A percentile compares a stretch with the other conserved stretches of the same genome.
phyloP scores from a whole-genome alignment of 2,797 vertebrate genomes.

The Gobionotothen gibberifrons region DNA sequence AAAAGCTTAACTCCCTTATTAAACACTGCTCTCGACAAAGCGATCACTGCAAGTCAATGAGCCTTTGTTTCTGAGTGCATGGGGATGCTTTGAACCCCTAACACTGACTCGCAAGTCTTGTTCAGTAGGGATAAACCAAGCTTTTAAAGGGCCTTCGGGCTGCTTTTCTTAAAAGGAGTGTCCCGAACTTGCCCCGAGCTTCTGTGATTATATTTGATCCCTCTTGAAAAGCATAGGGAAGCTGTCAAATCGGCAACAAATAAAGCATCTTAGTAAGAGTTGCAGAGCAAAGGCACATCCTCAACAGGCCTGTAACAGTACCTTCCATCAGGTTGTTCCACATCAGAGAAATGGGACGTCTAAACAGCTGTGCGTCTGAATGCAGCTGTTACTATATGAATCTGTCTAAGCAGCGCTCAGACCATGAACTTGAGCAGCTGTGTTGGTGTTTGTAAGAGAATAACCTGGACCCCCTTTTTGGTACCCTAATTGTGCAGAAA shows the following conservation, averaged over 20 bases:
- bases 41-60: not conserved
- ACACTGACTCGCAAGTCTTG: not conserved
- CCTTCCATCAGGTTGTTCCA: conserved; percentile 26
- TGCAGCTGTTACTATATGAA: conserved; percentile 46
- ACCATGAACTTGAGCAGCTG: conserved; percentile 42
- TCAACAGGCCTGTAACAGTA: conserved; percentile 31
- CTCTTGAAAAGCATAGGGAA: conserved; percentile 21
- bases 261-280: conserved; percentile 14
- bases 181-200: conserved; percentile 17
- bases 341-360: conserved; percentile 1
- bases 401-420: not conserved
- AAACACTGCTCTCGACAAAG: not conserved
- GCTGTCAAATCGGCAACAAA: conserved; percentile 46
- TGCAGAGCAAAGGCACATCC: conserved; percentile 16
- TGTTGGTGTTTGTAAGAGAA: conserved; percentile 7
- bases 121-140: not conserved
- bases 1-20: not conserved
- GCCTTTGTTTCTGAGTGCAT: not conserved
- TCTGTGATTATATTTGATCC: conserved; percentile 2
- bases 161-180: not conserved
- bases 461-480: conserved; percentile 6
- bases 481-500: conserved; percentile 29
- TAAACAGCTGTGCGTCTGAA: conserved; percentile 35
- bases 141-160: not conserved
- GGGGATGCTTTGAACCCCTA: not conserved